Percentiles rank a stretch among this genome's conserved stretches.
phyloP scores from a whole-genome alignment of 2,797 vertebrate genomes.

The Crocidura indochinensis region DNA sequence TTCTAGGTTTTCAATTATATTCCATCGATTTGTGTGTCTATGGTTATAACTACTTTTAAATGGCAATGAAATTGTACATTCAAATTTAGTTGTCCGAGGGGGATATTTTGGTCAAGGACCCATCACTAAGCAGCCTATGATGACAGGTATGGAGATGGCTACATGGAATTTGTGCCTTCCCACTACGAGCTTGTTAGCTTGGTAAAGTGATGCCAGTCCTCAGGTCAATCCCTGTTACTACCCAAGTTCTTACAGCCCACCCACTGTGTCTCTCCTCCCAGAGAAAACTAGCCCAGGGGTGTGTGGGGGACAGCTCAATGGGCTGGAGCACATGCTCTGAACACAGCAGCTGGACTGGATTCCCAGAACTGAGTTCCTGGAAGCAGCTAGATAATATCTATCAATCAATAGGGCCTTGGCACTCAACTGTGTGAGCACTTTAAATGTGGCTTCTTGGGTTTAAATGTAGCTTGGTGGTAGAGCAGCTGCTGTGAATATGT shows the following conservation, averaged over 20 bases:
- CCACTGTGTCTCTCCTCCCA: neutral
- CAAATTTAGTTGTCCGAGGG: neutral
- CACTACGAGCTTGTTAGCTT: neutral
- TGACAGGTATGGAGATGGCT: neutral
- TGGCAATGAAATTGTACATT: neutral
- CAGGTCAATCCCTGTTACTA: neutral
- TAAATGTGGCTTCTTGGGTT: too few species aligned
- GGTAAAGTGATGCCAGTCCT: too few species aligned
- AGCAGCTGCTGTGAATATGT: too few species aligned
- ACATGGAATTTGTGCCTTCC: neutral
- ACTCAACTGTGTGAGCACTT: neutral
- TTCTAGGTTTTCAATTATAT: too few species aligned
- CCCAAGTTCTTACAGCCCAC: neutral
- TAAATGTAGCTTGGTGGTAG: too few species aligned
- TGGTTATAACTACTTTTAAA: neutral
- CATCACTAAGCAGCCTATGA: neutral
- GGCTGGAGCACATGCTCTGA: too few species aligned
- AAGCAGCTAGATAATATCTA: too few species aligned
- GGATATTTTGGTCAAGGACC: neutral
- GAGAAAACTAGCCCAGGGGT: neutral
- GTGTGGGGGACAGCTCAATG: too few species aligned
- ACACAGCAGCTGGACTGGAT: neutral
- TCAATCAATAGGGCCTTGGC: too few species aligned
- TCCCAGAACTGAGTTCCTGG: too few species aligned
- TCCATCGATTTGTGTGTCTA: too few species aligned